These are phyloP conservation scores for Spodoptera littoralis DNA, from an alignment of 2,888 invertebrate species.

Conservation along the genomic window DNA sequence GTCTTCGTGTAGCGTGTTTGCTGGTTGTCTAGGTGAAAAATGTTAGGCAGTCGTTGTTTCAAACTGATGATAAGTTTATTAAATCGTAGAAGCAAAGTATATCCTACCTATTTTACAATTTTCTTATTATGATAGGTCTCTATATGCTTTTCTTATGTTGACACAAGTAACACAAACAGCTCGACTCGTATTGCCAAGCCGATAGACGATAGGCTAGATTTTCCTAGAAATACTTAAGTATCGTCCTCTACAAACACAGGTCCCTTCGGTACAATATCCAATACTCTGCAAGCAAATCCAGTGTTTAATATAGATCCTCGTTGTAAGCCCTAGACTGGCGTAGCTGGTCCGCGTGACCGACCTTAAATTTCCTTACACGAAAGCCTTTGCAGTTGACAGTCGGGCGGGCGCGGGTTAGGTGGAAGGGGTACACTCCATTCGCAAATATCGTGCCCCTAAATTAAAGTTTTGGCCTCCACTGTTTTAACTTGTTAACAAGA, in stretches of 20 bases:
- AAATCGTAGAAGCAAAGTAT: too few species aligned
- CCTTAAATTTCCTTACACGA: constrained; percentile 81
- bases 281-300: constrained; percentile 37
- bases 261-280: background rate
- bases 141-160: too few species aligned
- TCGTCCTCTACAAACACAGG: background rate
- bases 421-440: constrained; percentile 65
- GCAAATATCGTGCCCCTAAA: constrained; percentile 78
- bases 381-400: constrained; percentile 84
- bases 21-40: too few species aligned
- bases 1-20: too few species aligned
- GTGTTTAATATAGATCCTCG: constrained; percentile 44
- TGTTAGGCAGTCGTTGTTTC: too few species aligned
- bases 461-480: constrained; percentile 75
- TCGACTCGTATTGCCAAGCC: too few species aligned
- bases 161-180: too few species aligned
- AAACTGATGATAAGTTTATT: too few species aligned
- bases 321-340: constrained; percentile 60
- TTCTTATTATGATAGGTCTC: too few species aligned
- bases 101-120: too few species aligned
- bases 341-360: constrained; percentile 71
- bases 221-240: too few species aligned
- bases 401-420: constrained; percentile 53
- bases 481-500: constrained; percentile 76
- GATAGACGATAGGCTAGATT: too few species aligned